These are phyloP conservation scores for Halictus ligatus DNA, from an alignment of 2,888 invertebrate genomes.

Conservation along the genomic window DNA sequence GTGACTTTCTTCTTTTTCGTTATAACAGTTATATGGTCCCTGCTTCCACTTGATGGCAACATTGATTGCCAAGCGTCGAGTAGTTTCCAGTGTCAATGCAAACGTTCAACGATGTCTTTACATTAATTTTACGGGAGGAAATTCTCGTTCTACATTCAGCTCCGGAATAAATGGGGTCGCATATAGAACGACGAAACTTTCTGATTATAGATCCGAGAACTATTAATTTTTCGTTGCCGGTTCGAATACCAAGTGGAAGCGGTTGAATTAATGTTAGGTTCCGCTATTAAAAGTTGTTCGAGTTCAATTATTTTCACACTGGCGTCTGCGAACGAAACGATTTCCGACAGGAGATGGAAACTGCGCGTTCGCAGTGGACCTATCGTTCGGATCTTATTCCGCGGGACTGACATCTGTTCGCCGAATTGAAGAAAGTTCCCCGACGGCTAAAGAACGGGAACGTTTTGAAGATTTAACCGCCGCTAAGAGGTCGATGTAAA, in stretches of 20 bases:
- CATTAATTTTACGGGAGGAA: neutral
- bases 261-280: conserved; percentile 1
- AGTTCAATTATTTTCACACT: conserved; percentile 31
- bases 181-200: neutral
- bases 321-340: conserved; percentile 13
- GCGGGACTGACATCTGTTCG: conserved; percentile 23
- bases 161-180: neutral
- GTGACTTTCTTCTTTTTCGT: too few species aligned
- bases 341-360: conserved; percentile 26
- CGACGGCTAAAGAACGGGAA: neutral
- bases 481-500: conserved; percentile 37
- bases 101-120: neutral
- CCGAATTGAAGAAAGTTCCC: conserved; percentile 38
- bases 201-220: neutral
- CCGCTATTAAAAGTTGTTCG: conserved; percentile 22
- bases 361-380: neutral
- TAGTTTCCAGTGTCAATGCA: neutral
- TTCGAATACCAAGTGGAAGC: neutral
- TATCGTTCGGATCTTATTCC: conserved; percentile 23
- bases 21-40: too few species aligned
- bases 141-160: neutral
- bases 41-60: neutral
- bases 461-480: conserved; percentile 41
- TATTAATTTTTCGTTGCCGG: conserved; percentile 3
- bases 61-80: neutral